A percentile compares a stretch with the other conserved stretches of the same genome.
Conservation (phyloP, 2,888 invertebrate species). For the Dynastes maya region DNA sequence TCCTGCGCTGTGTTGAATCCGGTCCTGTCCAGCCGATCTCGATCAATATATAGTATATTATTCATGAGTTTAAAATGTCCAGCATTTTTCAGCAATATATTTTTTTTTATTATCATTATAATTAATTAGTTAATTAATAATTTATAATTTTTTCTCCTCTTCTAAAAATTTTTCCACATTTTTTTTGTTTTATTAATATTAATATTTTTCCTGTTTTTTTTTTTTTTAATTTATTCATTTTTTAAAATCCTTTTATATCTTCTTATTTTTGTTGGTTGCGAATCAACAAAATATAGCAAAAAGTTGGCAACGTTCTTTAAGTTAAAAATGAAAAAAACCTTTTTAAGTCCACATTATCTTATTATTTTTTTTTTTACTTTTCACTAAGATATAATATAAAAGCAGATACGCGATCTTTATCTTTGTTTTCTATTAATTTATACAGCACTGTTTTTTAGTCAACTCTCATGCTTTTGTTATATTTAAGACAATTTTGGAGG, state of each 20-base stretch:
- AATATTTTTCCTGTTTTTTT: conserved; percentile 3
- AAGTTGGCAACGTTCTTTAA: conserved; percentile 38
- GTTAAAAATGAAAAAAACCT: conserved; percentile 23
- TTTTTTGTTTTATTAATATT: no score
- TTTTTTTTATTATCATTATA: conserved; percentile 40
- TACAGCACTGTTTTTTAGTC: conserved; percentile 30
- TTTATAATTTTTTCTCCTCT: conserved; percentile 33
- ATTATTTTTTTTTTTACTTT: conserved; percentile 19
- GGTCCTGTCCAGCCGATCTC: conserved; percentile 12
- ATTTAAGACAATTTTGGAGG: not conserved
- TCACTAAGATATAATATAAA: conserved; percentile 43
- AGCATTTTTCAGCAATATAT: conserved; percentile 41
- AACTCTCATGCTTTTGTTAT: conserved; percentile 10
- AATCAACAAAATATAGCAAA: conserved; percentile 35
- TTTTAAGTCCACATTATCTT: conserved; percentile 32
- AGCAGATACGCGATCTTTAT: conserved; percentile 25
- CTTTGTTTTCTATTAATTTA: conserved; percentile 7
- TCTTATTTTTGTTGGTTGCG: conserved; percentile 19
- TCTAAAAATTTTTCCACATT: conserved; percentile 18
- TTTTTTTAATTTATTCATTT: conserved; percentile 32
- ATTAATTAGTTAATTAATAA: conserved; percentile 30
- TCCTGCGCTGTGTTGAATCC: conserved; percentile 24
- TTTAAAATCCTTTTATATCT: conserved; percentile 9
- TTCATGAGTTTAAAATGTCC: conserved; percentile 36
- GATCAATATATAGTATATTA: conserved; percentile 36